A percentile compares a stretch with the other conserved stretches of the same genome.
Conservation (phyloP, 2,797 vertebrate genomes). For the Enteromius anoplus region DNA sequence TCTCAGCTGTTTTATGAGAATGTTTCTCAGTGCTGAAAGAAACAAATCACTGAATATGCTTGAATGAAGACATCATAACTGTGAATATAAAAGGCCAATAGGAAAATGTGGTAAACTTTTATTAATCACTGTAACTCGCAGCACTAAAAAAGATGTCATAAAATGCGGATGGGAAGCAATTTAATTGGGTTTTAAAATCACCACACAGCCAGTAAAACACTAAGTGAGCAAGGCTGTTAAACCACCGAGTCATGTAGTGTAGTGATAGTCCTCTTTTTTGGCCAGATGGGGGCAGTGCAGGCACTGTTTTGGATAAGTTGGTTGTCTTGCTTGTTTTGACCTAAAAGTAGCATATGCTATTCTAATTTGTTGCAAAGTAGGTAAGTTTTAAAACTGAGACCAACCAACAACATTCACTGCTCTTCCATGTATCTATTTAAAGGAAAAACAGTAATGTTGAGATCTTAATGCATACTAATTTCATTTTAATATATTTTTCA, state of each 20-base stretch:
- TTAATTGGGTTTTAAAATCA: conserved; percentile 26
- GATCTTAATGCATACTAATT: not conserved
- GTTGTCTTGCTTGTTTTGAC: not conserved
- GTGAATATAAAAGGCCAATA: conserved; percentile 12
- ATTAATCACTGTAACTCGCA: conserved; percentile 6
- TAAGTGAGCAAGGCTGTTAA: not conserved
- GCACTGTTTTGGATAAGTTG: conserved; percentile 24
- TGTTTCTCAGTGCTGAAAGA: not conserved
- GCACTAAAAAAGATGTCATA: not conserved
- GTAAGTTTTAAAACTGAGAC: not conserved
- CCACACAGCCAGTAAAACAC: conserved; percentile 21
- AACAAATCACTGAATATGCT: not conserved
- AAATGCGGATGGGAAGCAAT: conserved; percentile 21
- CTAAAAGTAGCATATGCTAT: not conserved
- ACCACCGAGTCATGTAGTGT: not conserved
- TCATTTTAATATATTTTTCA: not conserved
- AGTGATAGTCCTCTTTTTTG: not conserved
- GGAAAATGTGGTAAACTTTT: conserved; percentile 9
- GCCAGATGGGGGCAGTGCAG: conserved; percentile 53
- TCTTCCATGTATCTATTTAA: not conserved
- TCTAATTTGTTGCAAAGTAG: not conserved
- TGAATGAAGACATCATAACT: not conserved
- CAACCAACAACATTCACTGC: not conserved
- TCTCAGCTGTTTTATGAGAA: not conserved
- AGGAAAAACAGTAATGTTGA: not conserved